Conservation (phyloP, 2,888 invertebrate species). For the Dysmachus trigonus region DNA sequence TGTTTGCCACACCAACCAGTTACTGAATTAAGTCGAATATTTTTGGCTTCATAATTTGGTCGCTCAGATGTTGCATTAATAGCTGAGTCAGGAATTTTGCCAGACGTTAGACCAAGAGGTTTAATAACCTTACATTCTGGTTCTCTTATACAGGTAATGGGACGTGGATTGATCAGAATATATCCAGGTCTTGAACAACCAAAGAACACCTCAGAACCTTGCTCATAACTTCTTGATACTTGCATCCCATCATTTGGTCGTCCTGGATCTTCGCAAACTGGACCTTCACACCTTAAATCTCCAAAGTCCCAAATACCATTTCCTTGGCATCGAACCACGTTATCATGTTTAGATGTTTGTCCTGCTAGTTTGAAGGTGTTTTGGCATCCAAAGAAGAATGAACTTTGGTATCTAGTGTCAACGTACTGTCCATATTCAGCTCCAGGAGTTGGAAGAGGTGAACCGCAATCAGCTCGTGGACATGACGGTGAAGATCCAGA, state of each 20-base stretch:
- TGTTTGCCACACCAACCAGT: conserved; percentile 98
- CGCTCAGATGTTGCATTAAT: conserved; percentile 95
- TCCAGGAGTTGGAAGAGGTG: conserved; percentile 89
- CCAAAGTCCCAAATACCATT: conserved; percentile 98
- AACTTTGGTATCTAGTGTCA: conserved; percentile 91
- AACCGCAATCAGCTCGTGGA: conserved; percentile 90
- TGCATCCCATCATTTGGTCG: conserved; percentile 92
- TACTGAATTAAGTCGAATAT: conserved; percentile 88
- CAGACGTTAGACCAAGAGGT: conserved; percentile 90
- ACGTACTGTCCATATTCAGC: conserved; percentile 90
- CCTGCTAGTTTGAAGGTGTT: conserved; percentile 94
- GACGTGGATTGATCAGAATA: conserved; percentile 88
- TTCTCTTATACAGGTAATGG: conserved; percentile 89
- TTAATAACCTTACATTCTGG: conserved; percentile 93
- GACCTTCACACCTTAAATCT: conserved; percentile 91
- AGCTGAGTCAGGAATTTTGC: conserved; percentile 91
- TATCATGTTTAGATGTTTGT: conserved; percentile 90
- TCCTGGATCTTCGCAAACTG: conserved; percentile 95
- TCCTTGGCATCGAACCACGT: conserved; percentile 89
- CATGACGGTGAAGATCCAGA: conserved; percentile 87
- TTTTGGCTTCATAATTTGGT: conserved; percentile 90
- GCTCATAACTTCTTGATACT: conserved; percentile 83
- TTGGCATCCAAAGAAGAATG: conserved; percentile 95
- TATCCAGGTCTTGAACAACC: conserved; percentile 92
- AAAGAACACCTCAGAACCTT: conserved; percentile 90